phyloP scores from a whole-genome alignment of 2,113 vertebrate species.

The Muntiacus muntjak region DNA sequence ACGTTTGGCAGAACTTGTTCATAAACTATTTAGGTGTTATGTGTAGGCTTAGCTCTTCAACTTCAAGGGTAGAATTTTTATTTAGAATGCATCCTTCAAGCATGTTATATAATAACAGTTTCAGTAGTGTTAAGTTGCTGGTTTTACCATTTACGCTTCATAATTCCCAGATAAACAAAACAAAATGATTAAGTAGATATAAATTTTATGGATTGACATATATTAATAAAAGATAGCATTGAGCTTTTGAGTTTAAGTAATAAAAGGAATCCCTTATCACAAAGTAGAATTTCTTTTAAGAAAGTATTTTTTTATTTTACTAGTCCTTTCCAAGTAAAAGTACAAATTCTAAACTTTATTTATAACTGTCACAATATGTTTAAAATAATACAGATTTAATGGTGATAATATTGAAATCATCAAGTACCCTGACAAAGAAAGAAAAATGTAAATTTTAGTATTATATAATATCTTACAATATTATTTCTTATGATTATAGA shows the following conservation, averaged over 20 bases:
- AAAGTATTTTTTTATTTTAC: background rate
- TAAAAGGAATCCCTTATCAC: background rate
- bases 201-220: background rate
- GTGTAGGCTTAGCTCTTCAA: background rate
- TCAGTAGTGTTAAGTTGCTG: background rate
- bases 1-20: constrained; percentile 7
- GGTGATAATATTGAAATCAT: background rate
- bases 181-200: background rate
- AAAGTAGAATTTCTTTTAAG: background rate
- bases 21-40: constrained; percentile 46
- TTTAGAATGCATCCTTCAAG: background rate
- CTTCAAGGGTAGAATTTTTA: background rate
- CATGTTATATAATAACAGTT: background rate
- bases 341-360: background rate
- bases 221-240: background rate
- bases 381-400: background rate
- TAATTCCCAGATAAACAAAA: background rate
- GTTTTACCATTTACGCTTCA: background rate
- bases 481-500: background rate
- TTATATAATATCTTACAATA: background rate
- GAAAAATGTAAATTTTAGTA: background rate
- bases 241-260: background rate
- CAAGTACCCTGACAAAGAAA: background rate
- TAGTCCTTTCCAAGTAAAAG: constrained; percentile 29
- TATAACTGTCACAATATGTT: background rate